These are phyloP conservation scores for Progne subis DNA, from an alignment of 2,113 vertebrate genomes.

Conservation along the genomic window DNA sequence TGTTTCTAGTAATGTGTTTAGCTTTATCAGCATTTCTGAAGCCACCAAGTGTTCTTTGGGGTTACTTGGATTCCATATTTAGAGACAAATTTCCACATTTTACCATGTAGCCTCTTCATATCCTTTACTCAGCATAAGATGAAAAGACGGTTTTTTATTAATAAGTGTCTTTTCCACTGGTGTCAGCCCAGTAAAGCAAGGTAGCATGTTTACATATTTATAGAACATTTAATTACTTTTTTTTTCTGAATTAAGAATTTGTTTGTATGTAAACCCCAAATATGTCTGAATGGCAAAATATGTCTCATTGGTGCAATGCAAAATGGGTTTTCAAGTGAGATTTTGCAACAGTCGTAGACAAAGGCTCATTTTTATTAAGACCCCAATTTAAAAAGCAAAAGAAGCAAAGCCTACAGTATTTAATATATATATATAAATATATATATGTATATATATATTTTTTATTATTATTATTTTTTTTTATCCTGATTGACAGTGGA, in stretches of 20 bases:
- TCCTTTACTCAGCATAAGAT: not conserved
- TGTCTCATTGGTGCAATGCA: not conserved
- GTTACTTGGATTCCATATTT: not conserved
- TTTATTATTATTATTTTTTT: too few species aligned
- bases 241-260: not conserved
- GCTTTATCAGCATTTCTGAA: not conserved
- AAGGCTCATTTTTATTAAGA: not conserved
- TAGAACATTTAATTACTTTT: not conserved
- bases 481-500: not conserved
- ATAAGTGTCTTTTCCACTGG: not conserved
- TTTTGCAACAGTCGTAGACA: not conserved
- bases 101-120: not conserved
- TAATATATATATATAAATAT: too few species aligned
- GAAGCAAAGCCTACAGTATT: not conserved
- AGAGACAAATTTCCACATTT: not conserved
- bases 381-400: not conserved
- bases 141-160: not conserved
- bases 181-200: not conserved
- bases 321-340: not conserved
- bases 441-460: too few species aligned
- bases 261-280: not conserved
- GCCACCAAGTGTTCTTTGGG: not conserved
- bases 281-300: not conserved
- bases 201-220: fast-evolving
- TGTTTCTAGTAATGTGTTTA: not conserved